Conservation (phyloP, 2,888 invertebrate genomes). For the Amphiduros pacificus region DNA sequence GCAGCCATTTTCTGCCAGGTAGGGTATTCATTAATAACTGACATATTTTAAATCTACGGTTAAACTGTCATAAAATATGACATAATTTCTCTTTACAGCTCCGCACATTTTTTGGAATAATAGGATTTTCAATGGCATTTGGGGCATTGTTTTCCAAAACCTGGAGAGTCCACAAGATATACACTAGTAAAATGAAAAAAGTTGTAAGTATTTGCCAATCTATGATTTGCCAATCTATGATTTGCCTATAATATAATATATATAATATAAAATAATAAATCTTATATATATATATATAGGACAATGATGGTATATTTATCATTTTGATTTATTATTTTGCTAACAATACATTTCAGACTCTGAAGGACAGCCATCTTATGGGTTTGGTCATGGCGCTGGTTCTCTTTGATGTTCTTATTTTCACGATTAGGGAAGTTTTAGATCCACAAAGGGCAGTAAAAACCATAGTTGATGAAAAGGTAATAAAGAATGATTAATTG, state of each 20-base stretch:
- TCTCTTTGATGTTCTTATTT: slow-evolving; percentile 35
- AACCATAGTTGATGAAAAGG: no score
- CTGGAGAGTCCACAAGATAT: slow-evolving; percentile 12
- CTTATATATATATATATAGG: no score
- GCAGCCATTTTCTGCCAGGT: background rate
- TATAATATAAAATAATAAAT: no score
- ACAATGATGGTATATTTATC: no score
- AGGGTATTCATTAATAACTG: no score
- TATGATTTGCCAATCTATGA: no score
- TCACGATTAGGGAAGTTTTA: slow-evolving; percentile 40
- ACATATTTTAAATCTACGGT: no score
- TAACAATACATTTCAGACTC: slow-evolving; percentile 42
- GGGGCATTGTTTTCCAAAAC: slow-evolving; percentile 16
- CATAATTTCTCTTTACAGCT: background rate
- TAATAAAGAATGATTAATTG: no score
- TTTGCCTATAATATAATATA: no score
- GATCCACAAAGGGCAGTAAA: slow-evolving; percentile 31
- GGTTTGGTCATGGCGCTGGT: slow-evolving; percentile 33
- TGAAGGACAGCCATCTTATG: slow-evolving; percentile 39
- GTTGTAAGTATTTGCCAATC: background rate
- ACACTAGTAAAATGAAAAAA: slow-evolving; percentile 6
- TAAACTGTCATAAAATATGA: no score
- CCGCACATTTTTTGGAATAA: slow-evolving; percentile 8
- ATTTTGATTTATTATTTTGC: no score
- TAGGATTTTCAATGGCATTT: slow-evolving; percentile 11